Percentiles rank a stretch among this genome's conserved stretches.
phyloP scores from a whole-genome alignment of 1,140 invertebrate genomes.

The Bombus ignitus region DNA sequence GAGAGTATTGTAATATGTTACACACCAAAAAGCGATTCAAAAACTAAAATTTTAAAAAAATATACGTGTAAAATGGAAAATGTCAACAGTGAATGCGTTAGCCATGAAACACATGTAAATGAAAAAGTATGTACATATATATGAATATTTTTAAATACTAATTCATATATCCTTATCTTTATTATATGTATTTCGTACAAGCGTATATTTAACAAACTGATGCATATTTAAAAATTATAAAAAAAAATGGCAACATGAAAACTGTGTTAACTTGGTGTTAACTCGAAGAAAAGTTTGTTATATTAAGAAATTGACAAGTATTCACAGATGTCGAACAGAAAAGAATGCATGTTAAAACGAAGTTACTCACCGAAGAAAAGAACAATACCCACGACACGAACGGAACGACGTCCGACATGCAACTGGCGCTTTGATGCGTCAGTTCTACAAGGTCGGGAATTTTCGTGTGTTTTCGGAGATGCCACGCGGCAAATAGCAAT shows the following conservation, averaged over 20 bases:
- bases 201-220: background rate
- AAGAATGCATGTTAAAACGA: background rate
- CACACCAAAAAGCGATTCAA: background rate
- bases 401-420: constrained; percentile 54
- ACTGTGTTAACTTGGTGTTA: background rate
- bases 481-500: constrained; percentile 65
- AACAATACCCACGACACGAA: constrained; percentile 10
- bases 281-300: background rate
- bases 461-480: constrained; percentile 56
- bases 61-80: background rate
- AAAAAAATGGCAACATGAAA: background rate
- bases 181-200: background rate
- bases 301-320: background rate
- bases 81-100: background rate
- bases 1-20: too few species aligned
- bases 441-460: constrained; percentile 42
- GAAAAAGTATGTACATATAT: too few species aligned
- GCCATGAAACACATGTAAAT: background rate
- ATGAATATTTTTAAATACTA: too few species aligned
- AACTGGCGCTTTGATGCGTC: constrained; percentile 50
- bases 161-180: too few species aligned
- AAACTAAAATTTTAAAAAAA: background rate
- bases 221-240: background rate
- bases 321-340: background rate
- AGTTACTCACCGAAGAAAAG: constrained; percentile 48